Base-by-base conservation (phyloP, 1,140 invertebrate genomes). In the Tetragonula clypearis region DNA sequence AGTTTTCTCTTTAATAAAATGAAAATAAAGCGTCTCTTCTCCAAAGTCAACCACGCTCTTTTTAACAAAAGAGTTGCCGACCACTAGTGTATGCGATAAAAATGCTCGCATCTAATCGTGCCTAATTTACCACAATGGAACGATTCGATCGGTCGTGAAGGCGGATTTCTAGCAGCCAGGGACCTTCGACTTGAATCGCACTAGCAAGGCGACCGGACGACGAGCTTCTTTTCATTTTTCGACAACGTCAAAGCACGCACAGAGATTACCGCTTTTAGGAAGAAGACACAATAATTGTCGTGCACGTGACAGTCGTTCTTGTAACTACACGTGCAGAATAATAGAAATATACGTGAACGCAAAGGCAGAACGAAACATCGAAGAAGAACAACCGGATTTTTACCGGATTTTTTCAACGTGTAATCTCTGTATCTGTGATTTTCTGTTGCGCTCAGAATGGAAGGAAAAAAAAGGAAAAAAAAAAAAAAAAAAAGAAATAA, bases 131-230 rank as follows among this genome's bases (percentile, higher is more conserved):
- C 56, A n/a, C 8, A n/a, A 58, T 56, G 66, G 35, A 53, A 49
- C 26, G 62, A 23, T 35, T 62, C 76, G 60, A 72, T 55, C 19
- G 56, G 21, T 26, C 26, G 26, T 4, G 53, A 1, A 30, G 82
- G 41, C 35, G 55, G 60, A 14, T 77, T 56, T 85, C 83, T 85
- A 85, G 79, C 79, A 72, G 84, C 41, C 83, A 65, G 49, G 41
- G 56, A 82, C 62, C 30, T 30, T 30, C 72, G 56, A 53, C 8
- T 14, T 26, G 79, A 30, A 53, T 75, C 35, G 84, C 21, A 82
- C 72, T 76, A 86, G 73, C 84, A 86, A 76, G 41, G 26, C 62
- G n/a, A 69, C 56, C 49, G 79, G 79, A 55, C 49, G 55, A 62
- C 23, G 60, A 53, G 12, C 41, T 21, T 30, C 60, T 78, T 58